Evolutionary conservation across 2,888 invertebrate species (phyloP).

Genomic region (Choreutis nemorana): DNA sequence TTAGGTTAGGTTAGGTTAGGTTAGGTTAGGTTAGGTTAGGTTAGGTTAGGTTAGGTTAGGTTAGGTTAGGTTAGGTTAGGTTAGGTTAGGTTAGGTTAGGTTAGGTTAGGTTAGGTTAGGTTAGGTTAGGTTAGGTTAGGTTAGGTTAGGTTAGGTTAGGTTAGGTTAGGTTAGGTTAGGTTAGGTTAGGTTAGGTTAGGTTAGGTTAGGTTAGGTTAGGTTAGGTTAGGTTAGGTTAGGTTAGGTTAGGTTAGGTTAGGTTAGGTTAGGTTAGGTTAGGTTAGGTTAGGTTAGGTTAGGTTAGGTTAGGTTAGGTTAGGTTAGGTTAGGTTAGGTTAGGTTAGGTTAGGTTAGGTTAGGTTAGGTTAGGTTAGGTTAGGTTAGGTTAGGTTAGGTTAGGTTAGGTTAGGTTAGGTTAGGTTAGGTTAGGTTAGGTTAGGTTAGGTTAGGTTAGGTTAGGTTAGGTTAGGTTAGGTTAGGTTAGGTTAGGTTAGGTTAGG

Average conservation of each 20-base stretch:
- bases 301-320: not conserved
- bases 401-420: not conserved
- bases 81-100: not conserved
- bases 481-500: slow-evolving; percentile 12
- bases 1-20: slow-evolving; percentile 1
- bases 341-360: not conserved
- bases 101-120: not conserved
- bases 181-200: not conserved
- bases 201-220: not conserved
- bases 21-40: not conserved
- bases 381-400: not conserved
- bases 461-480: slow-evolving; percentile 1
- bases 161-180: not conserved
- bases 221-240: not conserved
- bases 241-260: not conserved
- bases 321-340: not conserved
- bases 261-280: not conserved
- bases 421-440: not conserved
- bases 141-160: not conserved
- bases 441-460: not conserved
- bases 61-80: not conserved
- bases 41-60: not conserved
- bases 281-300: not conserved
- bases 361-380: not conserved
- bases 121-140: not conserved